Conservation (phyloP, 2,113 vertebrate genomes). For the Neolamprologus ventralis region DNA sequence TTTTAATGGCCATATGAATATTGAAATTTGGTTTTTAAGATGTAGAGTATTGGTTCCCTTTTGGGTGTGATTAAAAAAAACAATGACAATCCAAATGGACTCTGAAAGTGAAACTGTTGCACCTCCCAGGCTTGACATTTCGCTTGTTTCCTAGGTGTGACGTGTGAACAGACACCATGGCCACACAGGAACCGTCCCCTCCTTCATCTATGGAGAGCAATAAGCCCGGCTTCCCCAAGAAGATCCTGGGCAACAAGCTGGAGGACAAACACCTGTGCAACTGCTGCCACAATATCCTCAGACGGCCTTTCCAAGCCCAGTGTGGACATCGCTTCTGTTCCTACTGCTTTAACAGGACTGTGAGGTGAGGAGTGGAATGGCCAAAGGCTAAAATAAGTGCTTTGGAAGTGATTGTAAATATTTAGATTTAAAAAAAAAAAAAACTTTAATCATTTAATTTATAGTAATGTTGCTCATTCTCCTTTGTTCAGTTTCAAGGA, state of each 20-base stretch:
- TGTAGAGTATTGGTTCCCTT: neutral
- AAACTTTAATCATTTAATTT: neutral
- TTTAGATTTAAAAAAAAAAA: neutral
- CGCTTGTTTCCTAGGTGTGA: conserved; percentile 17
- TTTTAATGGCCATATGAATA: neutral
- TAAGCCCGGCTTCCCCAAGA: conserved; percentile 85
- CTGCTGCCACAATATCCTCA: conserved; percentile 83
- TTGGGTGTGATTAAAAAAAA: neutral
- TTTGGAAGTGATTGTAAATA: neutral
- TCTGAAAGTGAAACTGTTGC: neutral
- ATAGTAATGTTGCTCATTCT: neutral
- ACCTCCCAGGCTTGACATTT: neutral
- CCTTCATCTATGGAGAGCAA: conserved; percentile 81
- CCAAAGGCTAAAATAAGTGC: neutral
- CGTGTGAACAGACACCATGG: conserved; percentile 62
- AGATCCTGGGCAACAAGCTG: conserved; percentile 82
- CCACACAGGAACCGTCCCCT: conserved; percentile 77
- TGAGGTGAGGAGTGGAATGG: conserved; percentile 41
- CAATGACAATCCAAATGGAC: neutral
- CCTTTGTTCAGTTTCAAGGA: neutral
- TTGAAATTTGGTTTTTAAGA: neutral
- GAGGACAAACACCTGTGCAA: conserved; percentile 95
- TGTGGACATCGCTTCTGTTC: conserved; percentile 97
- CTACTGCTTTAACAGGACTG: conserved; percentile 78
- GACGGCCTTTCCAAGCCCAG: conserved; percentile 89